Evolutionary conservation across 2,888 invertebrate genomes (phyloP), one percentile per base, ranked within the genome.

Genomic region (Hyppa rectilinea): DNA sequence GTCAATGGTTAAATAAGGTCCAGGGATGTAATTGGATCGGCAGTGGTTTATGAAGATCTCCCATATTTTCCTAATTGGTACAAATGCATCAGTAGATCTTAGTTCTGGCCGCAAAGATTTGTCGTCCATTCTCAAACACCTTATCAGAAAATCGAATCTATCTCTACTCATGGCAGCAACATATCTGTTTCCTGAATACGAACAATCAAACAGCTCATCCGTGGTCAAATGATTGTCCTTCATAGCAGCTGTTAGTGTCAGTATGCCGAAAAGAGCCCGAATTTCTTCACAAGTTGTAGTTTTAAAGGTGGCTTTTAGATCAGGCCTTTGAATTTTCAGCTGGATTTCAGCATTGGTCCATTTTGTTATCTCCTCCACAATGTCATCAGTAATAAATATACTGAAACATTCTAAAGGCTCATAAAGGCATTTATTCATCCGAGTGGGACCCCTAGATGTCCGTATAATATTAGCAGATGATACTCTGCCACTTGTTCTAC

Each of bases 131-230:
- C 80, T 63, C 0, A 81, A 49, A 50, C 76, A 81, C 64, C 74
- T 47, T 36, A 81, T 52, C 4, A 83, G 58, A 47, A 80, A 81
- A 20, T 78, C 75, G 49, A 76, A 83, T 36, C 79, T 69, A 7
- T 80, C 80, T 40, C 60, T 26, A 34, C 78, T 80, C 81, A 80
- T 83, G 3, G 47, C 63, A 9, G 76, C 31, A 12, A 75, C 53
- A 49, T 82, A 83, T 31, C 80, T 49, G 4, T 63, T 69, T 20
- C 76, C 80, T 40, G 70, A 82, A 50, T 60, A 82, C 12, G 74
- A 31, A 31, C 59, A 29, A 38, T 80, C 60, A 69, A 82, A 82
- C 5, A 80, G 23, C 38, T 77, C 79, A 50, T 70, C 65, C 12
- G 66, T 71, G 23, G 78, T 53, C 38, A 80, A 60, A 61, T 80